Percentiles rank a stretch among this genome's conserved stretches.
These are phyloP conservation scores for Somateria mollissima DNA, from an alignment of 2,797 vertebrate species.

Conservation along the genomic window DNA sequence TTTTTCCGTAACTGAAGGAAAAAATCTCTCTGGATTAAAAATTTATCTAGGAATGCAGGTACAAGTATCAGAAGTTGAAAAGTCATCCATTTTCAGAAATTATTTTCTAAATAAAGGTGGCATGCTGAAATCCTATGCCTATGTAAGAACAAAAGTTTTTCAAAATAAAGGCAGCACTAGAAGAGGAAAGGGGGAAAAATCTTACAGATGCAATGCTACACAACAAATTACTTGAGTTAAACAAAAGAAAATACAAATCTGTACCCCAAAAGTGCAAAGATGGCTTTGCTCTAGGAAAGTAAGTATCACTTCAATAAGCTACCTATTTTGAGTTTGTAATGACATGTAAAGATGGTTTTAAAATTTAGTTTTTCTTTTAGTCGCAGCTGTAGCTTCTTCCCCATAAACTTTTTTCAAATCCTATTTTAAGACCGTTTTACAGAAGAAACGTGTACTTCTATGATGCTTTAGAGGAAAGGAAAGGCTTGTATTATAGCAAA, in stretches of 20 bases:
- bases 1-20: neutral
- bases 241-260: neutral
- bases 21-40: neutral
- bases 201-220: neutral
- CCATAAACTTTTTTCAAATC: neutral
- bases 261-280: neutral
- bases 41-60: neutral
- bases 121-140: neutral
- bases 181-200: too few relatives aligned
- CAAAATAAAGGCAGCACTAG: neutral
- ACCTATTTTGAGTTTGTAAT: neutral
- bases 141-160: neutral
- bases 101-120: neutral
- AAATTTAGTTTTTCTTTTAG: neutral
- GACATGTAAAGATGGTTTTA: accelerated
- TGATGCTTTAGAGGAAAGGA: neutral
- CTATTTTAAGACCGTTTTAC: neutral
- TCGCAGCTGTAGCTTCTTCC: neutral
- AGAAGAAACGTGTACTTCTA: neutral
- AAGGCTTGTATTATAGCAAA: neutral
- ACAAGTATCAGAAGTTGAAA: neutral
- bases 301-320: neutral
- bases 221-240: neutral
- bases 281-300: neutral
- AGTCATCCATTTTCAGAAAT: neutral